A percentile compares a stretch with the other conserved stretches of the same genome.
phyloP scores from a whole-genome alignment of 2,113 vertebrate species.

The Neolamprologus modestus region DNA sequence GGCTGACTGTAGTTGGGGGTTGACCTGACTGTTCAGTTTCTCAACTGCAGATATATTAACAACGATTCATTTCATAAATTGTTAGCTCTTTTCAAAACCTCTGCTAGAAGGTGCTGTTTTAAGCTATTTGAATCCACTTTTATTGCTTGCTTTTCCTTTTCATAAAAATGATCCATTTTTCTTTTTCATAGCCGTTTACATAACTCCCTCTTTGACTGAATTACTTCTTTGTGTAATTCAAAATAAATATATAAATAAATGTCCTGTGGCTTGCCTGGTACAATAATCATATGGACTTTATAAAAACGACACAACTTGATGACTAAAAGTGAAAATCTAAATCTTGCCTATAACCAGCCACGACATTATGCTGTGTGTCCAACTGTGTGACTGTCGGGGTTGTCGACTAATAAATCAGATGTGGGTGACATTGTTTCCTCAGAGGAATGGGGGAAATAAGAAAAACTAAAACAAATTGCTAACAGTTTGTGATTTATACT shows the following conservation, averaged over 20 bases:
- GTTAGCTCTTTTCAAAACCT: background rate
- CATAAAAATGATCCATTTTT: background rate
- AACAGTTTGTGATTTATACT: background rate
- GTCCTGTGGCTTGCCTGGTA: fast-evolving
- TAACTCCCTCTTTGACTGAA: background rate
- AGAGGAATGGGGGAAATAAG: background rate
- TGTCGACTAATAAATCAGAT: background rate
- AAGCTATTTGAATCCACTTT: background rate
- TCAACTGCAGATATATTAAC: background rate
- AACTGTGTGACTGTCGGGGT: background rate
- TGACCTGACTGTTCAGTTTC: background rate
- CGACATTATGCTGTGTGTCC: background rate
- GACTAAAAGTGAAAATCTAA: background rate
- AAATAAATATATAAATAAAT: background rate
- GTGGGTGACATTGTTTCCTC: background rate
- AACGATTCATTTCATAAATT: background rate
- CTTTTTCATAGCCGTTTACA: background rate
- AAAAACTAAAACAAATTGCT: background rate
- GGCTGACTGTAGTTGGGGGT: background rate
- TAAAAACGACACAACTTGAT: background rate
- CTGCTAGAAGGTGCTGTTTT: background rate
- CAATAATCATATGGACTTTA: background rate
- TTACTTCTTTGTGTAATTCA: background rate
- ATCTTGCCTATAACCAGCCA: background rate
- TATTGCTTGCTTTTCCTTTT: background rate